A percentile compares a stretch with the other conserved stretches of the same genome.
These are phyloP conservation scores for Drosophila mayri DNA, from an alignment of 1,140 invertebrate genomes.

Conservation along the genomic window DNA sequence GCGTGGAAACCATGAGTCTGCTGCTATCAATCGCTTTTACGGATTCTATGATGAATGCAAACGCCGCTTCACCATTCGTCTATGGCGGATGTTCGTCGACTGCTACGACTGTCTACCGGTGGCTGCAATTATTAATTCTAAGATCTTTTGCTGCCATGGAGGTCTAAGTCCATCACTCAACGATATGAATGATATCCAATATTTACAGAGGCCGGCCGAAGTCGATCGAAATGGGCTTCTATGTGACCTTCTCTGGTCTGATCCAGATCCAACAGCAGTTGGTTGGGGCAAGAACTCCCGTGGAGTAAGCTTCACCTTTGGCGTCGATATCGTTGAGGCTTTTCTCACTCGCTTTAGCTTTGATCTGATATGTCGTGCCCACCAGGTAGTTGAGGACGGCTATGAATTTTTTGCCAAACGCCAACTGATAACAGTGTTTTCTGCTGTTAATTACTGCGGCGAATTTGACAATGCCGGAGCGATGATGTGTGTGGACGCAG, in stretches of 20 bases:
- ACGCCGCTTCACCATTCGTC: slow-evolving; percentile 97
- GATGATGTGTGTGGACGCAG: slow-evolving; percentile 99
- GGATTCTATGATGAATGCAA: slow-evolving; percentile 98
- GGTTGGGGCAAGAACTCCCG: slow-evolving; percentile 98
- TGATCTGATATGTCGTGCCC: slow-evolving; percentile 97
- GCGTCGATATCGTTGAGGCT: slow-evolving; percentile 95
- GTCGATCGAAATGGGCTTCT: slow-evolving; percentile 95
- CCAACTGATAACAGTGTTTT: slow-evolving; percentile 98
- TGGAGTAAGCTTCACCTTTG: slow-evolving; percentile 97
- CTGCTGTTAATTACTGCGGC: slow-evolving; percentile 87
- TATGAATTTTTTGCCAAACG: slow-evolving; percentile 99
- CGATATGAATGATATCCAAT: slow-evolving; percentile 94
- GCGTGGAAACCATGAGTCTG: slow-evolving; percentile 87
- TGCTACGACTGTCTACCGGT: slow-evolving; percentile 89
- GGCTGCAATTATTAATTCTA: slow-evolving; percentile 97
- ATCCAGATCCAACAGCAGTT: slow-evolving; percentile 94
- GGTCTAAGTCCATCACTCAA: slow-evolving; percentile 94
- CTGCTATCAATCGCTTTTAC: slow-evolving; percentile 94
- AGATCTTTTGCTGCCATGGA: slow-evolving; percentile 98
- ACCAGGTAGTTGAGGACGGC: slow-evolving; percentile 99
- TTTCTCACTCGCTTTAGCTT: slow-evolving; percentile 97
- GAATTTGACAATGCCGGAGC: slow-evolving; percentile 99
- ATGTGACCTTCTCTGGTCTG: slow-evolving; percentile 98
- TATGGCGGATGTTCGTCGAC: slow-evolving; percentile 97
- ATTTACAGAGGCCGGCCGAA: slow-evolving; percentile 95